Conservation (phyloP, 2,888 invertebrate genomes). For the Pseudococcus viburni region DNA sequence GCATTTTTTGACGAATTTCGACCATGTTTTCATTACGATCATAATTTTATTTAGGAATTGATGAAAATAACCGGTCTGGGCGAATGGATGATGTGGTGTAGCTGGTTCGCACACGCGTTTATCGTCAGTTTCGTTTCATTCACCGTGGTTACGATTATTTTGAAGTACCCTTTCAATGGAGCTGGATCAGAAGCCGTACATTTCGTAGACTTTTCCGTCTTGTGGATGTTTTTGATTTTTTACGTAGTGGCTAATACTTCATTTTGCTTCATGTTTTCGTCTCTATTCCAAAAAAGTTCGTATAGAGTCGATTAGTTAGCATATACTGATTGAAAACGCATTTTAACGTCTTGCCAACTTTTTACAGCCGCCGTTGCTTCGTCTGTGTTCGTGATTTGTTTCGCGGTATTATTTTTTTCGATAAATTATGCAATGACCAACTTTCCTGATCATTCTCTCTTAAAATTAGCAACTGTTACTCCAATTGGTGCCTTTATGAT, state of each 20-base stretch:
- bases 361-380: constrained; percentile 41
- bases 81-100: constrained; percentile 56
- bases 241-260: constrained; percentile 46
- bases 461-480: not conserved
- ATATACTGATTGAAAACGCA: no score
- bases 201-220: not conserved
- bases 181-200: not conserved
- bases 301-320: not conserved
- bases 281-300: constrained; percentile 57
- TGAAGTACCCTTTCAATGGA: constrained; percentile 5
- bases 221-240: constrained; percentile 51
- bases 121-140: constrained; percentile 10
- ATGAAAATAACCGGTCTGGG: constrained; percentile 58
- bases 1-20: not conserved
- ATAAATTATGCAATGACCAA: not conserved
- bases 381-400: not conserved
- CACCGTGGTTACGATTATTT: constrained; percentile 8
- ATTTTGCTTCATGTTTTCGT: constrained; percentile 52
- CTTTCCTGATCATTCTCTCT: not conserved
- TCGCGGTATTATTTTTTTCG: not conserved
- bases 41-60: constrained; percentile 19
- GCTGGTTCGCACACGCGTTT: constrained; percentile 51
- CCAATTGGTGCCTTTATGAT: not conserved
- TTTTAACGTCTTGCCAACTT: not conserved
- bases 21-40: not conserved